phyloP scores from a whole-genome alignment of 2,888 invertebrate genomes.

The Scelioninae gen. 1 region DNA sequence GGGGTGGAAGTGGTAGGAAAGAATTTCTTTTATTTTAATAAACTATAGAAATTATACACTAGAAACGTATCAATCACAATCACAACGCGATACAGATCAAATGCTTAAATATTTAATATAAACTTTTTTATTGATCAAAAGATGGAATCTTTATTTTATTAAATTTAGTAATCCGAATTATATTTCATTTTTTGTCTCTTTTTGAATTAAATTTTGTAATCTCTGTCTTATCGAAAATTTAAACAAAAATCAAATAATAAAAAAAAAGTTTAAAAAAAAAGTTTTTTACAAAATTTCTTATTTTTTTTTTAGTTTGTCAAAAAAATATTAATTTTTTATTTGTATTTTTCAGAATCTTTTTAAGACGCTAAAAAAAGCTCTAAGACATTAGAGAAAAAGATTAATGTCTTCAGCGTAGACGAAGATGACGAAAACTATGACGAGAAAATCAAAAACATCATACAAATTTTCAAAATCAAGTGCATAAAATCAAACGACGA shows the following conservation, averaged over 20 bases:
- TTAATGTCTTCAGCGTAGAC: slow-evolving; percentile 16
- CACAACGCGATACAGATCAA: slow-evolving; percentile 7
- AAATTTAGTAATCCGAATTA: slow-evolving; percentile 15
- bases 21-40: slow-evolving; percentile 18
- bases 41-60: no score
- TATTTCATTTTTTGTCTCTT: no score
- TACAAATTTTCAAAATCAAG: slow-evolving; percentile 26
- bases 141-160: slow-evolving; percentile 10
- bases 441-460: slow-evolving; percentile 18
- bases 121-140: slow-evolving; percentile 9
- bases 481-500: slow-evolving; percentile 25
- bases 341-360: slow-evolving; percentile 36
- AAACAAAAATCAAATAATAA: slow-evolving; percentile 22
- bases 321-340: slow-evolving; percentile 16
- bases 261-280: slow-evolving; percentile 3
- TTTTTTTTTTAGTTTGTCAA: neutral
- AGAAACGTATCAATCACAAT: no score
- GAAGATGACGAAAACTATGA: slow-evolving; percentile 24
- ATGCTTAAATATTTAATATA: neutral
- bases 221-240: neutral
- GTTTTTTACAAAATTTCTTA: slow-evolving; percentile 5
- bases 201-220: slow-evolving; percentile 13
- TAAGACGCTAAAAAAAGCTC: slow-evolving; percentile 37
- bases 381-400: slow-evolving; percentile 27
- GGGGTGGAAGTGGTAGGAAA: slow-evolving; percentile 34